Base-by-base conservation (phyloP, 2,888 invertebrate genomes). In the Andrena bucephala region DNA sequence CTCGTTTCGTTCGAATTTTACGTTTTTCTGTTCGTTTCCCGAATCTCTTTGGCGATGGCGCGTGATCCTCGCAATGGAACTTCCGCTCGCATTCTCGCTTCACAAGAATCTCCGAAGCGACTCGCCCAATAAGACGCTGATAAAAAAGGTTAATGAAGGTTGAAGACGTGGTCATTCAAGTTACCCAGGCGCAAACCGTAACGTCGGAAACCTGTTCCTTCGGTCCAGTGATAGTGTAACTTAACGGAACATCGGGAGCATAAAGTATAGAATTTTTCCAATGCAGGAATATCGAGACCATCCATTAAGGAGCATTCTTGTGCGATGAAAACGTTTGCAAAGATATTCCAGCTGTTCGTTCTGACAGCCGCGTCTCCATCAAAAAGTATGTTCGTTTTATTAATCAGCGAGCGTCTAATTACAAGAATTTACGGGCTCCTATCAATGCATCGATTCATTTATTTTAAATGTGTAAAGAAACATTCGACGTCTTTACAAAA, bases 111-210 rank as follows among this genome's bases (percentile, higher is more conserved):
- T 62, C 24, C 24, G 65, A 71, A 71, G 69, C 50, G 73, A 48
- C 52, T 76, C 52, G 54, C 77, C 48, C 77, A 74, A 62, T 65
- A 73, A 60, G 65, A 75, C 71, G 42, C 52, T 65, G 78, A 87
- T 85, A 77, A 87, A 87, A 85, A 79, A 77, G 81, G 79, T 75
- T 86, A 86, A 85, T 85, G 78, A 86, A 85, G 82, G 82, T 82
- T 86, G 77, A 62, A 77, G 74, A 72, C 80, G 80, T 72, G 72
- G 76, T 65, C 74, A 85, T 83, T 85, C 80, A 77, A 85, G 81
- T 71, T 77, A 75, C 24, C 65, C 50, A 62, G 59, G 59, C 66
- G 33, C 65, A 16, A 66, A 75, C 72, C 70, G 74, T 76, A 85
- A 83, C 69, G 33, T 72, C 52, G 78, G 50, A 59, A 84, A 86